These are phyloP conservation scores for Orthosia incerta DNA, from an alignment of 2,888 invertebrate species.

Conservation along the genomic window DNA sequence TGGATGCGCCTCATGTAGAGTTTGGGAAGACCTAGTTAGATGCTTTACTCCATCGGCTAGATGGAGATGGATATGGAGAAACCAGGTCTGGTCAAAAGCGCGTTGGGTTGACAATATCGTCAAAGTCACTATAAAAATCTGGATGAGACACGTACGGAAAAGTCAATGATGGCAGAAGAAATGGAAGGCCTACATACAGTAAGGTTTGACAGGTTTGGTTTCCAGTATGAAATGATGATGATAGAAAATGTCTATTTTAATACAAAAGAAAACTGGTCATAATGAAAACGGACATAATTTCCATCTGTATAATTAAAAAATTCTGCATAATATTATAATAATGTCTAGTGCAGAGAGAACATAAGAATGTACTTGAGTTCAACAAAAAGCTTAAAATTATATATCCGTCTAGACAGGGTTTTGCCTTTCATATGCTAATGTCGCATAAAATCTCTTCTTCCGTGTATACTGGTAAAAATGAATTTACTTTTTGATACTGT, in stretches of 20 bases:
- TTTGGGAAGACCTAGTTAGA: neutral
- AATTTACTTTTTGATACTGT: too few relatives aligned
- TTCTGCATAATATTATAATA: slow-evolving; percentile 24
- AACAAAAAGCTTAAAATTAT: slow-evolving; percentile 30
- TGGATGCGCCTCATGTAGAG: neutral
- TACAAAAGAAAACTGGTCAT: neutral
- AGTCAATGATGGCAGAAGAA: too few relatives aligned
- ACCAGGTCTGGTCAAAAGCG: neutral
- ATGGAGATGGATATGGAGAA: too few relatives aligned
- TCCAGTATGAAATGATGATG: neutral
- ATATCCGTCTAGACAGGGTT: slow-evolving; percentile 43
- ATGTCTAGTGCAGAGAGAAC: slow-evolving; percentile 19
- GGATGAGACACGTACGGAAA: too few relatives aligned
- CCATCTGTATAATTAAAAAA: slow-evolving; percentile 17
- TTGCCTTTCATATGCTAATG: slow-evolving; percentile 45
- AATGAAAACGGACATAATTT: slow-evolving; percentile 23
- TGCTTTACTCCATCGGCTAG: too few relatives aligned
- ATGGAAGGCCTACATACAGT: too few relatives aligned
- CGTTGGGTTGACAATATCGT: neutral
- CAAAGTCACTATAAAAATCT: neutral
- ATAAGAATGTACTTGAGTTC: slow-evolving; percentile 27
- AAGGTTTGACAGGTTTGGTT: too few relatives aligned
- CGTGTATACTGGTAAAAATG: too few relatives aligned
- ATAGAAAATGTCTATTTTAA: neutral
- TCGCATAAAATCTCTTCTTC: too few relatives aligned